Evolutionary conservation across 2,888 invertebrate genomes (phyloP).

Genomic region (Caradrina clavipalpis): DNA sequence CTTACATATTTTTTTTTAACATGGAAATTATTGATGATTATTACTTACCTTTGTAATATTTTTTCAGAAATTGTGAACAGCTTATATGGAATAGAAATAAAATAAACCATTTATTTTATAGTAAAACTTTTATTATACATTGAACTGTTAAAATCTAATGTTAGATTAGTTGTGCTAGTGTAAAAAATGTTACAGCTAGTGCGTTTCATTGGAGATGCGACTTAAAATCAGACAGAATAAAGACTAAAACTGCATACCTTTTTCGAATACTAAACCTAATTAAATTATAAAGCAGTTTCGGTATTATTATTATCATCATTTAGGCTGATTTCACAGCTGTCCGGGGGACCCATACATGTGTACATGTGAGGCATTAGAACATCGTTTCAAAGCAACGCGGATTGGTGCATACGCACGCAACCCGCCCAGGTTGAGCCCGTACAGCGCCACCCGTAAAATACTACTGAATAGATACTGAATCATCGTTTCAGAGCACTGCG

Average conservation of each 20-base stretch:
- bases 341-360: too few relatives aligned
- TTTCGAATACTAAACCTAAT: conserved; percentile 3
- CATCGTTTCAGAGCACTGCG: too few relatives aligned
- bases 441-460: too few relatives aligned
- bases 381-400: too few relatives aligned
- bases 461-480: too few relatives aligned
- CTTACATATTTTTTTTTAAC: neutral
- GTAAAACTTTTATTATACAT: conserved; percentile 84
- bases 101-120: conserved; percentile 68
- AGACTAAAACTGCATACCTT: conserved; percentile 12
- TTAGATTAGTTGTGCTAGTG: conserved; percentile 81
- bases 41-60: neutral
- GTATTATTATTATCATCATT: too few relatives aligned
- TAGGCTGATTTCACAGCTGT: too few relatives aligned
- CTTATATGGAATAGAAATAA: conserved; percentile 30
- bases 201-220: conserved; percentile 72
- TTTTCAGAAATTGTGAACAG: neutral
- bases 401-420: too few relatives aligned
- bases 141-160: conserved; percentile 77
- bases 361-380: too few relatives aligned
- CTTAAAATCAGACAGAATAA: conserved; percentile 19
- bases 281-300: neutral
- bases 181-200: conserved; percentile 75
- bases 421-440: too few relatives aligned
- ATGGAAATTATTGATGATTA: neutral